Base-by-base conservation (phyloP, 2,797 vertebrate species). In the Xenopus petersii region DNA sequence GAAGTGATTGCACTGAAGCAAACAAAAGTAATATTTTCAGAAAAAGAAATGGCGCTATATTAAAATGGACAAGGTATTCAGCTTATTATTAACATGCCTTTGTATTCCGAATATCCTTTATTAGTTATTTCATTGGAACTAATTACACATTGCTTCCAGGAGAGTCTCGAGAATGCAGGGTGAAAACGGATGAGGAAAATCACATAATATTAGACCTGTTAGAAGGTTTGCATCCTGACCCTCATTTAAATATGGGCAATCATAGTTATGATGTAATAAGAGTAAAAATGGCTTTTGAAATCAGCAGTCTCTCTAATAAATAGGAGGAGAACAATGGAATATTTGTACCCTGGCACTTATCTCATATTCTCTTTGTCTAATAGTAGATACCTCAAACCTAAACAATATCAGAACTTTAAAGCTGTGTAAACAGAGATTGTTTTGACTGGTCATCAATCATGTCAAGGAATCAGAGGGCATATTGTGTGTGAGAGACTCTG, bases 401-500 rank as follows among this genome's bases (percentile, higher is more conserved):
- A 90, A 74, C 77, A 75, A 81, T 86, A 85, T 82, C 73, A 84
- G 88, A 81, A 85, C 83, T 86, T 87, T 85, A 91, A 90, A 91
- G 90, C 90, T 92, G 90, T 89, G 87, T 83, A 89, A 92, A 91
- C 88, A 90, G 80, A 87, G 84, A 82, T 79, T 89, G 87, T 91
- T 92, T 91, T 88, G 88, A 92, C 83, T 89, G 90, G 91, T 88
- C 91, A 89, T 92, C 88, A 89, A 84, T 91, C 90, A 89, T 86
- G 85, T 83, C 87, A 86, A 83, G 83, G 86, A 86, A 91, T 87
- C 88, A 84, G 84, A 86, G 86, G 86, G 87, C 82, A 88, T 87
- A 88, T 86, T 87, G 86, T 89, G 85, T 84, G 86, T 81, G 82
- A 87, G 85, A 87, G 85, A 56, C 46, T 86, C 86, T 85, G 80